These are phyloP conservation scores for Cichlasoma orientale DNA, from an alignment of 2,797 vertebrate species.

Conservation along the genomic window DNA sequence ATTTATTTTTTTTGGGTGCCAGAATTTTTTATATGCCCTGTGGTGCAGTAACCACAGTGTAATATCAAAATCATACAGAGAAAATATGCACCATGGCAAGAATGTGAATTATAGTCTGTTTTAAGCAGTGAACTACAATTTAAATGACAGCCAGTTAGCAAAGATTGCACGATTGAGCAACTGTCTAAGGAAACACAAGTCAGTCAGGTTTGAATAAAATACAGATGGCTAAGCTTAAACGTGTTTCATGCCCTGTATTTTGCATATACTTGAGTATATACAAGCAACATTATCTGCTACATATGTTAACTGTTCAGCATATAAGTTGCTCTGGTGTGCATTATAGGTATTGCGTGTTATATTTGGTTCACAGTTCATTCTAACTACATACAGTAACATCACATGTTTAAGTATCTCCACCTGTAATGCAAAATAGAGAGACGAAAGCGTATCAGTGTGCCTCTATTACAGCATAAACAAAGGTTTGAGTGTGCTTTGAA, in stretches of 20 bases:
- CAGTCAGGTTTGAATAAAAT: slow-evolving; percentile 2
- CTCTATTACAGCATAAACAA: neutral
- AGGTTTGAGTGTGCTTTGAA: neutral
- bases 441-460: neutral
- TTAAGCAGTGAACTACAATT: neutral
- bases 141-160: neutral
- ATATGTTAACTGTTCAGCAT: neutral
- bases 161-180: neutral
- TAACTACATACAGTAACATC: neutral
- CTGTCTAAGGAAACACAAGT: neutral
- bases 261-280: neutral
- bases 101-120: neutral
- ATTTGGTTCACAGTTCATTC: slow-evolving; percentile 19
- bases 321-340: neutral
- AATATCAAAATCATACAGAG: neutral
- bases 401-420: slow-evolving; percentile 19
- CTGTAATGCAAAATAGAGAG: slow-evolving; percentile 25
- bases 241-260: neutral
- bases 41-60: neutral
- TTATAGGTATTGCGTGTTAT: neutral
- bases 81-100: neutral
- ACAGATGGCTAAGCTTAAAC: neutral
- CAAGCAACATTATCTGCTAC: neutral
- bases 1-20: neutral
- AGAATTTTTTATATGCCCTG: neutral